Conservation (phyloP, 1,140 invertebrate species). For the Listronotus bonariensis region DNA sequence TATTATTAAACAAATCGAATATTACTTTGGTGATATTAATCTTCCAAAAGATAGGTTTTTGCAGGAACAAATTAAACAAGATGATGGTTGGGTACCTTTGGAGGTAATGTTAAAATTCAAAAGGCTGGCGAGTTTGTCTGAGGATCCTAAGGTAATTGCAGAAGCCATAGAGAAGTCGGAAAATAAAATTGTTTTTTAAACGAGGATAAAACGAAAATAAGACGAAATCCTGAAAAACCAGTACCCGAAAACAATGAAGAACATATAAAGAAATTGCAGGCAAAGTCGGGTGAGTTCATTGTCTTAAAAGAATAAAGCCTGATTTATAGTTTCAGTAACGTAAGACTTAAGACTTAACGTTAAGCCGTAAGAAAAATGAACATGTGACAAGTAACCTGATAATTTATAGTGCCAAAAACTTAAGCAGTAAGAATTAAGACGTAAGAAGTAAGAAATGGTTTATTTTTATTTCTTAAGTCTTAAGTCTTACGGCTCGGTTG, state of each 20-base stretch:
- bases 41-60: constrained; percentile 89
- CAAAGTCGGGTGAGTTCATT: constrained; percentile 62
- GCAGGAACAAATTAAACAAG: constrained; percentile 77
- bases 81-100: constrained; percentile 88
- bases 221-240: constrained; percentile 75
- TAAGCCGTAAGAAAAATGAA: no score
- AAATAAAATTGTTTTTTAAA: constrained; percentile 77
- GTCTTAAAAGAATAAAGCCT: no score
- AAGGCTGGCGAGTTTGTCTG: constrained; percentile 74
- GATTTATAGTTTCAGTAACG: no score
- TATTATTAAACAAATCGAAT: constrained; percentile 68
- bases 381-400: no score
- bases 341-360: no score
- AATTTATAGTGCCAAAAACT: no score
- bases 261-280: constrained; percentile 75
- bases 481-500: no score
- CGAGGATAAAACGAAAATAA: constrained; percentile 81
- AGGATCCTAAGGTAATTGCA: constrained; percentile 72
- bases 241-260: constrained; percentile 86
- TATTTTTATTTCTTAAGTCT: no score
- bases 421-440: no score
- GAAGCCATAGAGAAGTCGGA: constrained; percentile 76
- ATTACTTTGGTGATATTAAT: constrained; percentile 83
- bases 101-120: constrained; percentile 88
- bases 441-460: no score